These are phyloP conservation scores for Todiramphus saurophagus DNA, from an alignment of 2,113 vertebrate genomes.

Conservation along the genomic window DNA sequence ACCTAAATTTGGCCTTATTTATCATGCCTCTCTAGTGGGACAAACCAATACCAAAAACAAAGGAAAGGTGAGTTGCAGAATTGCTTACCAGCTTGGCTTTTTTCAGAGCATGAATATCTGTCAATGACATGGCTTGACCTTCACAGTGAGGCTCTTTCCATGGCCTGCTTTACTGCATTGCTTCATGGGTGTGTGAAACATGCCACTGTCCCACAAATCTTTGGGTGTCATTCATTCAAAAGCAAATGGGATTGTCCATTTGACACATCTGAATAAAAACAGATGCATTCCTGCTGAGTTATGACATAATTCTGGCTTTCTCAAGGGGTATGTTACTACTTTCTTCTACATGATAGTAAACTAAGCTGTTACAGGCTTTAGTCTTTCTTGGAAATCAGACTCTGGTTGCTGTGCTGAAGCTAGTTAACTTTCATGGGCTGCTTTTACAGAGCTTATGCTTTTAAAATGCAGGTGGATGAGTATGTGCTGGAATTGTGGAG, in stretches of 20 bases:
- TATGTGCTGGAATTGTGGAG: neutral
- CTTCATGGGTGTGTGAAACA: neutral
- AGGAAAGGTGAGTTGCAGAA: constrained; percentile 85
- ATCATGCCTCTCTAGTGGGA: constrained; percentile 95
- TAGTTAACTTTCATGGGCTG: neutral
- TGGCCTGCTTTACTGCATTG: neutral
- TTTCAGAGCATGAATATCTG: neutral
- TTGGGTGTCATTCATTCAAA: neutral
- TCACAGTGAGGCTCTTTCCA: neutral
- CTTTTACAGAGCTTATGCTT: neutral
- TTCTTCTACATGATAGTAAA: neutral
- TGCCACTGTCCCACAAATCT: neutral
- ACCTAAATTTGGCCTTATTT: constrained; percentile 97
- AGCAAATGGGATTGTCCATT: neutral
- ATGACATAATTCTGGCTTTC: neutral
- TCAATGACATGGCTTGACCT: neutral
- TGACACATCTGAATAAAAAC: neutral
- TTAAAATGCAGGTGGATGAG: neutral
- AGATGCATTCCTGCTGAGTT: neutral
- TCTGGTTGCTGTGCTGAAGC: neutral
- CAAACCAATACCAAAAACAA: constrained; percentile 95
- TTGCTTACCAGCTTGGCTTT: neutral
- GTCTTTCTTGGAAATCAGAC: neutral
- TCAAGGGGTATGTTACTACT: neutral
- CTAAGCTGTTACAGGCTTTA: neutral